Conservation (phyloP, 2,797 vertebrate species). For the Cynopterus sphinx region DNA sequence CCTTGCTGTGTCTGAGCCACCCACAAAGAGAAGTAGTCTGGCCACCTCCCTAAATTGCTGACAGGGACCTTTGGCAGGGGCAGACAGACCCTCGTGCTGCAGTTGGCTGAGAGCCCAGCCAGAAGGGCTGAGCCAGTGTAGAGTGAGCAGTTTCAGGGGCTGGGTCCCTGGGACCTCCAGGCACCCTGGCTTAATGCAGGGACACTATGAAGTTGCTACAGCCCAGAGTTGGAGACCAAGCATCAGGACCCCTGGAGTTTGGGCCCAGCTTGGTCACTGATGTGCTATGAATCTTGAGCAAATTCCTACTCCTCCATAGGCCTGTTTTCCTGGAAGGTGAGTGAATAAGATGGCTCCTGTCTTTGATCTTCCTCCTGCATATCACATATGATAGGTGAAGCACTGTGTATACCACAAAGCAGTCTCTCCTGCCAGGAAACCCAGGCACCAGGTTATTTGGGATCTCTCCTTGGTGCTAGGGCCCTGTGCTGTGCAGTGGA, state of each 20-base stretch:
- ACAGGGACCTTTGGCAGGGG: conserved; percentile 48
- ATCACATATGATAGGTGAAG: background rate
- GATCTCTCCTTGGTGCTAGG: background rate
- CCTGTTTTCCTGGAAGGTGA: background rate
- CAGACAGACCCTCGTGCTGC: conserved; percentile 55
- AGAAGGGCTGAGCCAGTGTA: conserved; percentile 38
- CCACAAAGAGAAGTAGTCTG: conserved; percentile 48
- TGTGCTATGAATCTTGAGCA: background rate
- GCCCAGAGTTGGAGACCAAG: background rate
- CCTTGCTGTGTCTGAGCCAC: conserved; percentile 13
- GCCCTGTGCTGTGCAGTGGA: background rate
- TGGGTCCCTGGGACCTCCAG: conserved; percentile 22
- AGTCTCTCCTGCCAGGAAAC: background rate
- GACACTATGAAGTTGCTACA: background rate
- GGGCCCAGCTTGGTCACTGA: background rate
- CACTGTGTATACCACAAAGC: background rate
- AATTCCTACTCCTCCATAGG: background rate
- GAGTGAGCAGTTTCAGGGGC: conserved; percentile 34
- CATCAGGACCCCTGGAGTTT: background rate
- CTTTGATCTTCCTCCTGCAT: background rate
- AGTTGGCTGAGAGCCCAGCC: conserved; percentile 45
- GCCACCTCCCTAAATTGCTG: conserved; percentile 65
- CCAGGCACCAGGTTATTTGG: background rate
- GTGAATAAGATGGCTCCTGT: background rate
- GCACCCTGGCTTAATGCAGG: conserved; percentile 5